phyloP scores from a whole-genome alignment of 2,888 invertebrate genomes.

The Microchrysa polita region DNA sequence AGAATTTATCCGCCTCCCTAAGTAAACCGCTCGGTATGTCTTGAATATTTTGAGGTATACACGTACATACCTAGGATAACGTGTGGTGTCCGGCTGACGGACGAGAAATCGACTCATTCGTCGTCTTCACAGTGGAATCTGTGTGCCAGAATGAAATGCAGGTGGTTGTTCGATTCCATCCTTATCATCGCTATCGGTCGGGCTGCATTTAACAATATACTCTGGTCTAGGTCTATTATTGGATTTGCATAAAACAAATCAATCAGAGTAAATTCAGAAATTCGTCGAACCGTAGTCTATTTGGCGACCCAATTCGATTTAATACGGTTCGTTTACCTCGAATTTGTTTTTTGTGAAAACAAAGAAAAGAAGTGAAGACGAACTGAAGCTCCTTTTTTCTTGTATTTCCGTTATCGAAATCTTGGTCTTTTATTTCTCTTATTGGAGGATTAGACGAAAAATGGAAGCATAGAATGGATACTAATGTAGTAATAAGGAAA shows the following conservation, averaged over 20 bases:
- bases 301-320: slow-evolving; percentile 36
- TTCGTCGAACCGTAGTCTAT: slow-evolving; percentile 19
- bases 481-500: not conserved
- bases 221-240: slow-evolving; percentile 25
- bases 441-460: not conserved
- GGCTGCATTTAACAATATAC: not conserved
- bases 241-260: slow-evolving; percentile 37
- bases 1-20: not conserved
- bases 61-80: slow-evolving; percentile 2
- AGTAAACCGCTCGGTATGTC: not conserved
- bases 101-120: no score
- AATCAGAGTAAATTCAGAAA: slow-evolving; percentile 34
- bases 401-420: not conserved
- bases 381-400: not conserved
- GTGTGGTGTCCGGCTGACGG: not conserved
- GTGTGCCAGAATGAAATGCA: not conserved
- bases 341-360: slow-evolving; percentile 22
- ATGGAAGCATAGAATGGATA: not conserved
- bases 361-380: no score
- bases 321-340: slow-evolving; percentile 27
- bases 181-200: not conserved
- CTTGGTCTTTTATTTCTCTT: not conserved
- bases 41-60: slow-evolving; percentile 4
- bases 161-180: not conserved
- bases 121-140: not conserved